These are phyloP conservation scores for Physella acuta DNA, from an alignment of 1,140 invertebrate species.

Conservation along the genomic window DNA sequence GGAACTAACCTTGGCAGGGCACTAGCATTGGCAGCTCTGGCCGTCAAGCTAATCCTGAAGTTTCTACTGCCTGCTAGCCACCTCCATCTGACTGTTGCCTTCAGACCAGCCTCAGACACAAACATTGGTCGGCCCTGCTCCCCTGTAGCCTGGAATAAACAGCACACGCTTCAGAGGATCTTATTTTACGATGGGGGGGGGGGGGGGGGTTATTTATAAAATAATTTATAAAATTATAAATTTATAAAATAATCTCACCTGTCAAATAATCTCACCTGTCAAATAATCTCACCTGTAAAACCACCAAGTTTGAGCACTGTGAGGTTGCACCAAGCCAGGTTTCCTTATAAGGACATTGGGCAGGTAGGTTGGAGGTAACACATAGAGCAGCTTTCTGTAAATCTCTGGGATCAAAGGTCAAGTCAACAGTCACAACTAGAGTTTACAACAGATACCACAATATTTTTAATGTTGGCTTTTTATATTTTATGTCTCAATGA, in stretches of 20 bases:
- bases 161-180: too few species aligned
- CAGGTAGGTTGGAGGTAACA: constrained; percentile 10
- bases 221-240: too few species aligned
- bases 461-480: too few species aligned
- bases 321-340: too few species aligned
- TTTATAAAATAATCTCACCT: too few species aligned
- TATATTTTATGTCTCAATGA: too few species aligned
- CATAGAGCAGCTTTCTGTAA: constrained; percentile 16
- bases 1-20: constrained; percentile 1
- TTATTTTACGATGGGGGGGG: too few species aligned
- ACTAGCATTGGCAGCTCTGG: background rate
- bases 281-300: constrained; percentile 19
- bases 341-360: background rate
- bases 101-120: constrained; percentile 6
- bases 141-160: background rate
- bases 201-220: too few species aligned
- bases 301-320: constrained; percentile 1
- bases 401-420: too few species aligned
- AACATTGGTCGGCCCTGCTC: background rate
- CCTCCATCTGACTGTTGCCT: background rate
- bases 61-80: background rate
- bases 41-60: background rate
- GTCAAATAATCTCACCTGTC: too few species aligned
- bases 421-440: too few species aligned
- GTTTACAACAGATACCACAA: too few species aligned